Base-by-base conservation (phyloP, 2,888 invertebrate genomes). In the Hoplodrina ambigua region DNA sequence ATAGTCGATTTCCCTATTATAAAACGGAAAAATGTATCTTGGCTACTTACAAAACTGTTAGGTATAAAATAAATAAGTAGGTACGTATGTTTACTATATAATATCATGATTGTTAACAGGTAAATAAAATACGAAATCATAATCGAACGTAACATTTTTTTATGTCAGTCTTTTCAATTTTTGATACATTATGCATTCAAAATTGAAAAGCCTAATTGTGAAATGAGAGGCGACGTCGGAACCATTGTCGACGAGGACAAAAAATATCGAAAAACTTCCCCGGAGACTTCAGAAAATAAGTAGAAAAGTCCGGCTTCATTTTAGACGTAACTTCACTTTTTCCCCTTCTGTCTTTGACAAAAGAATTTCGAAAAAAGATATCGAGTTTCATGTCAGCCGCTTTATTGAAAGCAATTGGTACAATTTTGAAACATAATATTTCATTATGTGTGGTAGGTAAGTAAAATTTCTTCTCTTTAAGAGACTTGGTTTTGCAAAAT, bases 131-230 rank as follows among this genome's bases (percentile, higher is more conserved):
- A 41, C 13, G 13, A 41, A 11, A 41, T 41, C 0, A 37, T 10
- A 8, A 19, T 53, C 19, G 25, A 49, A 49, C 2, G 17, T 20
- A 41, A 11, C 0, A 44, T 15, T 59, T 49, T 52, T 4, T n/a
- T 5, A 20, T 63, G 20, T 61, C 67, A 61, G 56, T 70, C 63
- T 67, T 65, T 70, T 78, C 68, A 81, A 71, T 66, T 69, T 41
- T 69, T 65, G 69, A 76, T 84, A 83, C 78, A 83, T 84, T 83
- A 85, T 83, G 72, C 75, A 78, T 69, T 72, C 66, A 78, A 80
- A 80, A 81, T 75, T 82, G 68, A 82, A 84, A 84, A 86, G 83
- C 82, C 81, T 87, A 89, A 89, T 87, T 89, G 87, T 85, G 80
- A 89, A 88, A 87, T 84, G 87, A 87, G 88, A 86, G 75, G 80